Percentiles rank a stretch among this genome's conserved stretches.
Evolutionary conservation across 2,888 invertebrate genomes (phyloP).

Genomic region (Dryobotodes eremita): DNA sequence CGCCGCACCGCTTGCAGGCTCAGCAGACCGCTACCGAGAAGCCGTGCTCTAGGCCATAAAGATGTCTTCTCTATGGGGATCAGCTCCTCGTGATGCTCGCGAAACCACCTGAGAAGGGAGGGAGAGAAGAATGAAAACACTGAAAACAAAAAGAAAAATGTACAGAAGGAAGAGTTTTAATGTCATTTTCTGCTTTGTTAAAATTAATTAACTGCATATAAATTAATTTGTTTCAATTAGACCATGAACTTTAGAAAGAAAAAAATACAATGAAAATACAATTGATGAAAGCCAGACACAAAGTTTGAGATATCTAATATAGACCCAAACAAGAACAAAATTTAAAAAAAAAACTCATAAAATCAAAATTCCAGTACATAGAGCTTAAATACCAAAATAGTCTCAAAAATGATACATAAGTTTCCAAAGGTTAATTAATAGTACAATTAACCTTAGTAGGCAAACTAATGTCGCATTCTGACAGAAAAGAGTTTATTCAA

Average conservation of each 20-base stretch:
- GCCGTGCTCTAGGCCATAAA: constrained; percentile 78
- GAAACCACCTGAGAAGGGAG: constrained; percentile 92
- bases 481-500: constrained; percentile 14
- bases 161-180: neutral
- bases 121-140: neutral
- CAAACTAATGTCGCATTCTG: neutral
- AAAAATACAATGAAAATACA: neutral
- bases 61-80: constrained; percentile 92
- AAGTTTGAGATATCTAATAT: neutral
- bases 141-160: neutral
- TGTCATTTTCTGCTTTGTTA: neutral
- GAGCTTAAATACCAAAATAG: neutral
- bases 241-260: neutral
- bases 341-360: constrained; percentile 24
- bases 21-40: constrained; percentile 90
- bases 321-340: neutral
- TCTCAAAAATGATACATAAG: neutral
- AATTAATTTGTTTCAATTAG: neutral
- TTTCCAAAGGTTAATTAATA: neutral
- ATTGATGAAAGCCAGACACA: neutral
- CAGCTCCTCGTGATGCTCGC: constrained; percentile 93
- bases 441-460: too few relatives aligned
- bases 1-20: constrained; percentile 92
- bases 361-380: constrained; percentile 7
- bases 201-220: neutral